A percentile compares a stretch with the other conserved stretches of the same genome.
Evolutionary conservation across 2,797 vertebrate genomes (phyloP).

Genomic region (Notoglanidium macrostoma): DNA sequence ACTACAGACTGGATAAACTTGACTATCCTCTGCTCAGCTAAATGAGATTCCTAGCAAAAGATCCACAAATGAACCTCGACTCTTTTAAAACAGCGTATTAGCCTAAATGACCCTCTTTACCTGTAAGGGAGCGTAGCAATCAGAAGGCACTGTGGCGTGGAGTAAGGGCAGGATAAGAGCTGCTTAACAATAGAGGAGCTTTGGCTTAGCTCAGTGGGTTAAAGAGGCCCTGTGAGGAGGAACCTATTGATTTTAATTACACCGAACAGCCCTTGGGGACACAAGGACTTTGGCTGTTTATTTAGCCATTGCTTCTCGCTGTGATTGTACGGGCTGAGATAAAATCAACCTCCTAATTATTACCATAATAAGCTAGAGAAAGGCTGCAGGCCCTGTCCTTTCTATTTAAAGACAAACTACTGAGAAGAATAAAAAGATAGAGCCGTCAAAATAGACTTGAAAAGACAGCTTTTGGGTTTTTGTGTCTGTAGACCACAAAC

Average conservation of each 20-base stretch:
- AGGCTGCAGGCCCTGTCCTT: conserved; percentile 80
- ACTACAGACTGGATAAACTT: conserved; percentile 41
- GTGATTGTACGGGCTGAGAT: conserved; percentile 91
- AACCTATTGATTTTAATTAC: conserved; percentile 99
- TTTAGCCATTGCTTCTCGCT: conserved; percentile 82
- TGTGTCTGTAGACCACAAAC: not conserved
- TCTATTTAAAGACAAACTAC: conserved; percentile 73
- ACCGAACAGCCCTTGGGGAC: conserved; percentile 89
- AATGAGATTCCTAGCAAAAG: conserved; percentile 37
- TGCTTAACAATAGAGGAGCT: conserved; percentile 63
- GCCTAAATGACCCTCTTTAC: conserved; percentile 53
- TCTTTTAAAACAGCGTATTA: conserved; percentile 50
- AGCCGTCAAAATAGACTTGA: conserved; percentile 37
- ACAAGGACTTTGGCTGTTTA: conserved; percentile 92
- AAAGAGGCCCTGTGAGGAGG: conserved; percentile 85
- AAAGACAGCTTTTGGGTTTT: conserved; percentile 14
- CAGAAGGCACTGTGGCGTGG: conserved; percentile 44
- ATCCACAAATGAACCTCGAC: conserved; percentile 56
- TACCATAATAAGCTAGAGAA: conserved; percentile 87
- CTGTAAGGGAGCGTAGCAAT: conserved; percentile 48
- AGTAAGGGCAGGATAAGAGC: conserved; percentile 53
- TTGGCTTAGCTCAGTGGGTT: conserved; percentile 68
- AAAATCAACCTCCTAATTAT: conserved; percentile 93
- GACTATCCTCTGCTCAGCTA: conserved; percentile 38
- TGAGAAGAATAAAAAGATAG: conserved; percentile 47